phyloP scores from a whole-genome alignment of 1,140 invertebrate species.

The Atta cephalotes region DNA sequence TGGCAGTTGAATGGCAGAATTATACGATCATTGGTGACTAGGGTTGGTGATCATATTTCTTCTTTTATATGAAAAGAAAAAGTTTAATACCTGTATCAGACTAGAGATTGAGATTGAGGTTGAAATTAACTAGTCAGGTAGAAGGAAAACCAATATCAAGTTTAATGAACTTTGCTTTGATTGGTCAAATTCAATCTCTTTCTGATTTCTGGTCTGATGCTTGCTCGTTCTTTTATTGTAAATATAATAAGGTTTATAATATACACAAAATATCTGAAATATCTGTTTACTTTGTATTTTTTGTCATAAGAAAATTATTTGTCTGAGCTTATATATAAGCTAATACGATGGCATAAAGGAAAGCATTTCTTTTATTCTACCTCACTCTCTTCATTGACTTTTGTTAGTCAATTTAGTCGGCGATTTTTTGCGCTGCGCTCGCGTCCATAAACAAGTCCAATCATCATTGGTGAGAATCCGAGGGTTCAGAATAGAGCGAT shows the following conservation, averaged over 20 bases:
- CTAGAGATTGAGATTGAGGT: no score
- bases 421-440: constrained; percentile 39
- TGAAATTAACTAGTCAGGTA: no score
- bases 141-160: no score
- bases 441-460: constrained; percentile 80
- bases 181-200: no score
- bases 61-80: neutral
- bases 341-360: neutral
- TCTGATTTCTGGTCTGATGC: no score
- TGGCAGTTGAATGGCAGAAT: neutral
- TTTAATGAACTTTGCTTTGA: no score
- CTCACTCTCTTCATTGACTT: neutral
- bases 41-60: neutral
- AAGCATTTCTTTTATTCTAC: neutral
- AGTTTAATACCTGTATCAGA: neutral
- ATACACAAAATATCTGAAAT: no score
- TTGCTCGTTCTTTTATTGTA: neutral
- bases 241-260: no score
- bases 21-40: neutral
- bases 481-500: constrained; percentile 81
- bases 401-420: neutral
- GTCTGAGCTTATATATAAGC: neutral
- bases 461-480: constrained; percentile 76
- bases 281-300: neutral
- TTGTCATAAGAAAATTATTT: neutral